Evolutionary conservation across 2,797 vertebrate genomes (phyloP).

Genomic region (Myripristis murdjan): DNA sequence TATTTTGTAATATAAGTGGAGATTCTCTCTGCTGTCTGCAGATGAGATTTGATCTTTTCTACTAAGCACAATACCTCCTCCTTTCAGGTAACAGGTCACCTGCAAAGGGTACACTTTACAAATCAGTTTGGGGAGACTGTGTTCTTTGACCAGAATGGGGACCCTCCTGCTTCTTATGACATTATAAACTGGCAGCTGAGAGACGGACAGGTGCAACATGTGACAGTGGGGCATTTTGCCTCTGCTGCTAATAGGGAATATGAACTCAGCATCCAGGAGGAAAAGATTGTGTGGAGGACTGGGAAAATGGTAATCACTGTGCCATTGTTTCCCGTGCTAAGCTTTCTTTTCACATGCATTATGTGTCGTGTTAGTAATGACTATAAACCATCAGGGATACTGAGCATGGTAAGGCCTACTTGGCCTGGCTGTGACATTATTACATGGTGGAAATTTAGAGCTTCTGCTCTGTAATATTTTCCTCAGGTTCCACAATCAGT

Average conservation of each 20-base stretch:
- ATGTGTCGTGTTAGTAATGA: background rate
- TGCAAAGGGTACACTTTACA: conserved; percentile 77
- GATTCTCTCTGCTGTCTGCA: too few relatives aligned
- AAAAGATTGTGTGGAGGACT: conserved; percentile 79
- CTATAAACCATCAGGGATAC: background rate
- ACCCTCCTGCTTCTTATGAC: conserved; percentile 83
- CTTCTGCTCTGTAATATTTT: background rate
- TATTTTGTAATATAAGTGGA: too few relatives aligned
- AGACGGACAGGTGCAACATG: conserved; percentile 82
- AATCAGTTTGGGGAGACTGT: conserved; percentile 78
- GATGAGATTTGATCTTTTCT: too few relatives aligned
- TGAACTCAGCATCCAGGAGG: conserved; percentile 75
- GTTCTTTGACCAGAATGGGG: conserved; percentile 83
- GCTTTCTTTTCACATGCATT: background rate
- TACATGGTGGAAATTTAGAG: background rate
- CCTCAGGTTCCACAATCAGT: conserved; percentile 76
- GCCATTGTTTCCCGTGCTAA: background rate
- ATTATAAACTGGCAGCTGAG: conserved; percentile 86
- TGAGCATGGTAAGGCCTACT: background rate
- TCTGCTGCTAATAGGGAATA: conserved; percentile 56
- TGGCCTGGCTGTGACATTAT: too few relatives aligned
- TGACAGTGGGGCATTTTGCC: conserved; percentile 79
- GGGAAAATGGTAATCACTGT: conserved; percentile 68
- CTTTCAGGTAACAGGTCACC: conserved; percentile 71
- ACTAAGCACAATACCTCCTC: background rate